Evolutionary conservation across 2,113 vertebrate species (phyloP), one percentile per base, ranked within the genome.

Genomic region (Muntiacus reevesi): DNA sequence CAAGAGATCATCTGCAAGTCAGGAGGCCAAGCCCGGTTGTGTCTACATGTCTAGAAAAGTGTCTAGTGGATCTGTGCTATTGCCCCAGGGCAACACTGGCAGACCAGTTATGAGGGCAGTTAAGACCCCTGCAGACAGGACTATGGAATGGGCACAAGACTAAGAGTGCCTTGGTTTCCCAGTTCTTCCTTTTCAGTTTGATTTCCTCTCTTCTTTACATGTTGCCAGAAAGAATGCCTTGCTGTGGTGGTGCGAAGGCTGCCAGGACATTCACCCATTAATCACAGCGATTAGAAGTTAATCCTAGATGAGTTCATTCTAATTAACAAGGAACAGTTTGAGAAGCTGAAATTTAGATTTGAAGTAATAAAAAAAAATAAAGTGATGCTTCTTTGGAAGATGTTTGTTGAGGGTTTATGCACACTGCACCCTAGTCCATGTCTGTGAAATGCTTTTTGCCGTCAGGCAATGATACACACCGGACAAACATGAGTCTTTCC

Each of bases 311-410:
- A 85, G 40, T 71, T 81, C 25, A 74, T 93, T 52, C 12, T 47
- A 52, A 87, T 79, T 78, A 82, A 87, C 7, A 57, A 67, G 76
- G n/a, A 78, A 93, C 13, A 19, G 27, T 88, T 43, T 89, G 55
- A 91, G 74, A 95, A 55, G 45, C 45, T 96, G 89, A 95, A 67
- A 79, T 57, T 76, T 84, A 64, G 33, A 86, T 83, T 81, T 87
- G 57, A 96, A 79, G n/a, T 40, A 36, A 92, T 21, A 12, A 19
- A 74, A 55, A 12, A 91, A 28, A 90, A 47, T 28, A 16, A 25
- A 76, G 12, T 5, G 8, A 57, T 78, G 40, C 6, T 64, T 87
- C 71, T 96, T 87, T 59, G 25, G 52, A 91, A 60, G 40, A 30
- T 64, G 62, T 83, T 94, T 74, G 43, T 64, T 55, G 57, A 13